Conservation (phyloP, 2,888 invertebrate genomes). For the Dolichomitus sp. region DNA sequence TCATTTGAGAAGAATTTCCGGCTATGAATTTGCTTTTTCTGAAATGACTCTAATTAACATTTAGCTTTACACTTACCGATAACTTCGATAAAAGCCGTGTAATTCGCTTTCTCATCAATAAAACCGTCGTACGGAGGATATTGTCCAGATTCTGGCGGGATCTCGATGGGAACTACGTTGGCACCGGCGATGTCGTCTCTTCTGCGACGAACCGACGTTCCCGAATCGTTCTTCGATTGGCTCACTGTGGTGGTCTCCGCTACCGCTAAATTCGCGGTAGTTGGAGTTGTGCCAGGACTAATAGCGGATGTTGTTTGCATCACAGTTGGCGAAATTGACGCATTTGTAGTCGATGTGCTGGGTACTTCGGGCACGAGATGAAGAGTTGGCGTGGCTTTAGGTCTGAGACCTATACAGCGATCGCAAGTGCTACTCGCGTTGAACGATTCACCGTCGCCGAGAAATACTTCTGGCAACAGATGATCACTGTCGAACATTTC, state of each 20-base stretch:
- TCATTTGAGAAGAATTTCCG: too few relatives aligned
- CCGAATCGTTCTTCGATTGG: constrained; percentile 61
- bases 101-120: constrained; percentile 92
- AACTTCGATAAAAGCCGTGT: constrained; percentile 95
- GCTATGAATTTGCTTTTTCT: too few relatives aligned
- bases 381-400: constrained; percentile 80
- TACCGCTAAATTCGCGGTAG: constrained; percentile 53
- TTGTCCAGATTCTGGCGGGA: constrained; percentile 73
- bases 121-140: constrained; percentile 90
- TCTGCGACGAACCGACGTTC: constrained; percentile 69
- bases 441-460: constrained; percentile 90
- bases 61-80: constrained; percentile 88
- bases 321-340: constrained; percentile 62
- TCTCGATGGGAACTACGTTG: constrained; percentile 78
- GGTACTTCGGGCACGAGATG: constrained; percentile 79
- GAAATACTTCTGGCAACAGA: constrained; percentile 90
- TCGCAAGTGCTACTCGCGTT: constrained; percentile 85
- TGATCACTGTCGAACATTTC: constrained; percentile 93
- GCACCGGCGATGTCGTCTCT: constrained; percentile 76
- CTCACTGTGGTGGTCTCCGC: constrained; percentile 65
- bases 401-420: constrained; percentile 87
- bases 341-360: constrained; percentile 56
- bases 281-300: constrained; percentile 51
- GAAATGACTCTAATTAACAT: not conserved
- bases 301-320: constrained; percentile 62